Evolutionary conservation across 2,797 vertebrate species (phyloP), one percentile per base, ranked within the genome.

Genomic region (Vipera latastei): DNA sequence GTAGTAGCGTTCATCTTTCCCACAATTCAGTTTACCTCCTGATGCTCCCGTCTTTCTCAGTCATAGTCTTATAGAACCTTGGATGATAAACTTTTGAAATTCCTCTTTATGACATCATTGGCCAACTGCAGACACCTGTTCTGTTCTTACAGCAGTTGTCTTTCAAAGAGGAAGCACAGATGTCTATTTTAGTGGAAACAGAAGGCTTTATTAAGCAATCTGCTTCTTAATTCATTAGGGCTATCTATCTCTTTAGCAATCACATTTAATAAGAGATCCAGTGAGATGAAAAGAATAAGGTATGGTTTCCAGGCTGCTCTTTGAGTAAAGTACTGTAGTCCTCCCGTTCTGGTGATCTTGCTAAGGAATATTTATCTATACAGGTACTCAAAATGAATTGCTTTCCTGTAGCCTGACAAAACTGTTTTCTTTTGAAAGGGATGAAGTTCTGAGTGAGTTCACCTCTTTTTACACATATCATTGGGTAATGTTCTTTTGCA

Each of bases 351-450:
- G 4, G 95, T 97, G 65, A 63, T 2, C 95, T 97, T 96, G 95
- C 94, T 60, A 92, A 93, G 95, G 94, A 96, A 96, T 97, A 92
- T 96, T 97, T 97, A 94, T 96, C 95, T 95, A 95, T 94, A 93
- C 92, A 94, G 96, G 94, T 96, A 95, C 94, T 95, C 96, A 91
- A 97, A 96, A 95, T 95, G 96, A 97, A 97, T 97, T 97, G 94
- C 96, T 97, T 97, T 97, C 95, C 94, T 97, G 95, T 94, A 96
- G 96, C 94, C 95, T 96, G 97, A 97, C 96, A 96, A 96, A 94
- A 95, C 93, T 89, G 63, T 93, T 95, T 95, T 85, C 94, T 95
- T 96, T 90, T 95, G 87, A 96, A 96, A 94, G 96, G 89, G 25
- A 96, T 96, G 95, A 96, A 97, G 95, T 95, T 92, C 93, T 92